Evolutionary conservation across 2,797 vertebrate genomes (phyloP), one percentile per base, ranked within the genome.

Genomic region (Danionella dracula): DNA sequence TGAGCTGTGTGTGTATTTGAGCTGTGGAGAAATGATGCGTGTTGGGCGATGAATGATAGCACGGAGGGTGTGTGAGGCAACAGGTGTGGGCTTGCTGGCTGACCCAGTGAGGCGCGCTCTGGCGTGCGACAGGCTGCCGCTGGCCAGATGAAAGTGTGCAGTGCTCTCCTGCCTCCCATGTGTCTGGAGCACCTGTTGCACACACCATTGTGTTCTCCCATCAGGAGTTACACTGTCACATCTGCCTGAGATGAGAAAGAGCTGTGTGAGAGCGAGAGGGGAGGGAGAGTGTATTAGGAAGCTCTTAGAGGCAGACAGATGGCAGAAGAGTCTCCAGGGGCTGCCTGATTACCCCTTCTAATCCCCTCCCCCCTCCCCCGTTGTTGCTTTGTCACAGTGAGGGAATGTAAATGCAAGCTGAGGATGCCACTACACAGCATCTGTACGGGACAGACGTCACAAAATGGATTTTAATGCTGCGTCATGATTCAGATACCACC

Each of bases 141-240:
- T 76, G 76, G 70, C 65, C 70, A 75, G 72, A 76, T 76, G 57
- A 75, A 73, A 71, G 72, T 73, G 70, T 66, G 67, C 55, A 57
- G 72, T 70, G 50, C 44, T 58, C 49, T 69, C 57, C 66, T 73
- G 69, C 73, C 73, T 72, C 57, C 55, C 58, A 60, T 77, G 78
- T 72, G 59, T 44, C 48, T 21, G 54, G 68, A 71, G 67, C 80
- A 82, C 78, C 77, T 77, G 65, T 78, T 73, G 67, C 72, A 68
- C 41, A 29, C 16, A 17, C 72, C 64, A 77, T 76, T 75, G 73
- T 78, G 78, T 71, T 59, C 56, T 70, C 76, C 65, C 74, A 68
- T 67, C 67, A 64, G 70, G 72, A 79, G 61, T 59, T 60, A 76
- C 66, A 80, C 76, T 72, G 71, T 76, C 78, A 80, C 77, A 77